Percentiles rank a stretch among this genome's conserved stretches.
Conservation (phyloP, 1,140 invertebrate genomes). For the Ditylenchus dipsaci region DNA sequence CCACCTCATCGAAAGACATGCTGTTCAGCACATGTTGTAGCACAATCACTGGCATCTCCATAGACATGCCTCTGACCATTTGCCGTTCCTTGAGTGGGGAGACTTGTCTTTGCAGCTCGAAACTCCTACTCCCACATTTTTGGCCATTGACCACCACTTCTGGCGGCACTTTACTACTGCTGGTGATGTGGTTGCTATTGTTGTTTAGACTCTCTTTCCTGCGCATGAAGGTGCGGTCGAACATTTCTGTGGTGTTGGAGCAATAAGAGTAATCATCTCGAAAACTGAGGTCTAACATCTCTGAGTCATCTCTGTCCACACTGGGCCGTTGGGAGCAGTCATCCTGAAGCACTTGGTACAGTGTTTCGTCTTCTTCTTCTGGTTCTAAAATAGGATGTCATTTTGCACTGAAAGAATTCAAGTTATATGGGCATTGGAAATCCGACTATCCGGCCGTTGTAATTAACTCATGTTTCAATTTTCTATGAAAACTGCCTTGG, state of each 20-base stretch:
- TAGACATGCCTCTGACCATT: neutral
- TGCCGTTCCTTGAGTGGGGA: neutral
- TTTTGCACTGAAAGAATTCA: no score
- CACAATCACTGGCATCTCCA: neutral
- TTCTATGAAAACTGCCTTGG: no score
- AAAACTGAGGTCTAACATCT: neutral
- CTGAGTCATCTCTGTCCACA: slow-evolving; percentile 3
- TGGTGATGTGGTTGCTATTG: neutral
- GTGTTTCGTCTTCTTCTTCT: slow-evolving; percentile 1
- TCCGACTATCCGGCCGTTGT: no score
- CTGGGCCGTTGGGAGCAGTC: neutral
- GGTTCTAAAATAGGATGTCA: neutral
- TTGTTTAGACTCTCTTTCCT: neutral
- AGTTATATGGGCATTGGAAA: no score
- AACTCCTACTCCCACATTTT: neutral
- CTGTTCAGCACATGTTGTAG: neutral
- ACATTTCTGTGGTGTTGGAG: neutral
- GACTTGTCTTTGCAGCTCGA: neutral
- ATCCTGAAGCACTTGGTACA: neutral
- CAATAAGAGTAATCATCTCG: slow-evolving; percentile 1
- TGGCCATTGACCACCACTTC: neutral
- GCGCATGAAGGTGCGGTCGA: neutral
- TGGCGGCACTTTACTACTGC: neutral
- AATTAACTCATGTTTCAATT: no score
- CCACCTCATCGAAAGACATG: neutral